Evolutionary conservation across 2,888 invertebrate species (phyloP).

Genomic region (Hirudinaria manillensis): DNA sequence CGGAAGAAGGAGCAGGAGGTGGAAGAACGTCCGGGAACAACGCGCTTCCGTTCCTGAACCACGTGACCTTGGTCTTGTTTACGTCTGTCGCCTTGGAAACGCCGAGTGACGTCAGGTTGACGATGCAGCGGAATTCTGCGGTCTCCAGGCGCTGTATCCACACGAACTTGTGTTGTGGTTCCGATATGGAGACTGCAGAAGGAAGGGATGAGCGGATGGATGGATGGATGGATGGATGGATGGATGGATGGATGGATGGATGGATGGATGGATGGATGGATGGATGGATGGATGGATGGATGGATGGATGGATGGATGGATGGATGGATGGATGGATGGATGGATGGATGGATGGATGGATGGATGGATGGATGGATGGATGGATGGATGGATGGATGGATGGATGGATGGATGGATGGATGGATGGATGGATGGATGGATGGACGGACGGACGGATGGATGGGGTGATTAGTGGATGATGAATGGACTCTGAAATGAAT

Average conservation of each 20-base stretch:
- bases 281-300: slow-evolving; percentile 22
- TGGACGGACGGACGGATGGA: slow-evolving; percentile 11
- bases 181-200: not conserved
- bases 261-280: slow-evolving; percentile 23
- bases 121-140: slow-evolving; percentile 9
- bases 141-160: not conserved
- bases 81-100: not conserved
- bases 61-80: not conserved
- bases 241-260: slow-evolving; percentile 23
- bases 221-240: slow-evolving; percentile 20
- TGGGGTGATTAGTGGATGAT: slow-evolving; percentile 18
- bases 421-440: not conserved
- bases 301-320: slow-evolving; percentile 10
- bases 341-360: slow-evolving; percentile 23
- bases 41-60: not conserved
- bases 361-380: slow-evolving; percentile 26
- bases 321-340: slow-evolving; percentile 22
- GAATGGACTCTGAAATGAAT: slow-evolving; percentile 6
- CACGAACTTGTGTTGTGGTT: not conserved
- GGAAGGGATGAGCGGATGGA: not conserved
- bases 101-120: not conserved
- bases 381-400: slow-evolving; percentile 24
- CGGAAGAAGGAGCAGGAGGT: too few relatives aligned
- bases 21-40: not conserved
- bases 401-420: slow-evolving; percentile 19